phyloP scores from a whole-genome alignment of 2,797 vertebrate genomes.

The Babyrousa celebensis region DNA sequence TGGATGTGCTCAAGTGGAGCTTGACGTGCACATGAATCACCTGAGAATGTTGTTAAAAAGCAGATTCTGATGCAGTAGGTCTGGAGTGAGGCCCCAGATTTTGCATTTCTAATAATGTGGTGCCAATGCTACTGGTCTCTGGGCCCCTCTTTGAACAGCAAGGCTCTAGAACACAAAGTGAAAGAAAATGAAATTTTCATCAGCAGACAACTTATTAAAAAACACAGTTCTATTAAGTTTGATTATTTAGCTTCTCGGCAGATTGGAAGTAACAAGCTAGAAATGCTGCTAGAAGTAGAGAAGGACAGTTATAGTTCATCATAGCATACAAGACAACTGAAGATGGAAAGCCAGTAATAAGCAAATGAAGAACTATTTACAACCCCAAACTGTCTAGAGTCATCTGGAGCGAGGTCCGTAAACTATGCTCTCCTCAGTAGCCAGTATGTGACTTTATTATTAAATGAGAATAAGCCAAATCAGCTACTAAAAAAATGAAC shows the following conservation, averaged over 20 bases:
- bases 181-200: conserved; percentile 20
- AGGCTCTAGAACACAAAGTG: background rate
- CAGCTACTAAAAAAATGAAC: conserved; percentile 56
- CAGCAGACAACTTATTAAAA: background rate
- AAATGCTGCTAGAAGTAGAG: background rate
- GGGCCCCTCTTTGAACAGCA: background rate
- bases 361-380: background rate
- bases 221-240: background rate
- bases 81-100: background rate
- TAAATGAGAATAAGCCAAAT: conserved; percentile 38
- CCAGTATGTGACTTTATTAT: background rate
- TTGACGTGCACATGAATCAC: conserved; percentile 41
- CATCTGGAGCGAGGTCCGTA: background rate
- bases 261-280: conserved; percentile 5
- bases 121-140: background rate
- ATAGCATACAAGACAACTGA: background rate
- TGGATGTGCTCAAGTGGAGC: background rate
- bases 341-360: background rate
- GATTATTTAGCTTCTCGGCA: background rate
- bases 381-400: background rate
- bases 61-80: background rate
- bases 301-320: background rate
- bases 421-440: background rate
- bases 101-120: conserved; percentile 27
- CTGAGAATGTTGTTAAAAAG: conserved; percentile 5